Base-by-base conservation (phyloP, 1,140 invertebrate species). In the Mesaphorura yosii region DNA sequence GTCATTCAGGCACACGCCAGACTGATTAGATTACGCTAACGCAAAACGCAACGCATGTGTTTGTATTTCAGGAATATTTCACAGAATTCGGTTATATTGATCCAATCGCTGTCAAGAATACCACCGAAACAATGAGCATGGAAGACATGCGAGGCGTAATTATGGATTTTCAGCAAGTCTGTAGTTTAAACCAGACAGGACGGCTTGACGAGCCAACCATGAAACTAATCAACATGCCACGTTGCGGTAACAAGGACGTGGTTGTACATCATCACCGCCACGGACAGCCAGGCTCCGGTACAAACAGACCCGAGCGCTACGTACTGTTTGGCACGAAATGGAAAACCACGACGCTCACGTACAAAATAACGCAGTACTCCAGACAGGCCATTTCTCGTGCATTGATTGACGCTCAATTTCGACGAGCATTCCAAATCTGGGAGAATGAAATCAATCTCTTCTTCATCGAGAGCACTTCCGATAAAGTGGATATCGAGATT, bases 401-500 rank as follows among this genome's bases (percentile, higher is more conserved):
- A 25, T 10, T 22, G 7, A 28, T 46, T 7, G 44, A 46, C 15
- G 7, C 14, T 15, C 25, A 46, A 14, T 23, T 46, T 19, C 25
- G 23, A 5, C 7, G 29, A 19, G 44, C 44, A 5, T 46, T 46
- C 23, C 25, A 46, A 46, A 15, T 46, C 14, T 46, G 44, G 44
- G 44, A 46, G 19, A 28, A 28, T 15, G 44, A 15, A 4, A 46
- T 27, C 7, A 46, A 46, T 26, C 44, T 46, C 12, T 27, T 27
- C 44, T 46, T 46, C 25, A 27, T 46, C 7, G 10, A 25, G 7
- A 25, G 12, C 23, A 46, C 14, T 26, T 23, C 25, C 44, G 23
- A 42, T 42, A 10, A 46, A 28, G 44, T 46, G 6, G 46, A 48
- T 31, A 48, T 48, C 37, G 25, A 48, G 23, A n/a, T 48, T 7